Evolutionary conservation across 2,113 vertebrate genomes (phyloP).

Genomic region (Tragelaphus strepsiceros): DNA sequence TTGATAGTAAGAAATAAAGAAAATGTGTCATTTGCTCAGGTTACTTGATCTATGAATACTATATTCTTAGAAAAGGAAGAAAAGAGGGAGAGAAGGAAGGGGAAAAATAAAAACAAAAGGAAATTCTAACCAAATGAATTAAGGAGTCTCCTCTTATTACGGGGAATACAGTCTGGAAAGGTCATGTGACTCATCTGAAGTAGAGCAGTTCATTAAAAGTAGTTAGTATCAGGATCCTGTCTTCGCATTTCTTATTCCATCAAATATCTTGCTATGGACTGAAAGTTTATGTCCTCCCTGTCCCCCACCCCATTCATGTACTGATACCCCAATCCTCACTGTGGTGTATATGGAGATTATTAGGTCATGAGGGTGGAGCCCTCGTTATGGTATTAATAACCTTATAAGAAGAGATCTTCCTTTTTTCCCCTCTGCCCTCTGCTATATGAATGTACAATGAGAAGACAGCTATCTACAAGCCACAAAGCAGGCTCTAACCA

Average conservation of each 20-base stretch:
- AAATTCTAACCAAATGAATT: neutral
- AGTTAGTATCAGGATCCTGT: neutral
- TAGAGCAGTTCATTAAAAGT: neutral
- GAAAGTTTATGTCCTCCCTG: neutral
- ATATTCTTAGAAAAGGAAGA: neutral
- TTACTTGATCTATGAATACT: neutral
- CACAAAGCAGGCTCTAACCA: neutral
- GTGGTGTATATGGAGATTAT: neutral
- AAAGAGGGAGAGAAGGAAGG: neutral
- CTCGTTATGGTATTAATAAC: neutral
- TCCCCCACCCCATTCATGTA: neutral
- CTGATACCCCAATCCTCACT: neutral
- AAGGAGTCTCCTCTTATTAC: neutral
- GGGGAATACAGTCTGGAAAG: neutral
- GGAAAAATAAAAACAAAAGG: neutral
- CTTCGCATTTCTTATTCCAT: neutral
- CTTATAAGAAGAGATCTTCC: neutral
- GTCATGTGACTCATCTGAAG: neutral
- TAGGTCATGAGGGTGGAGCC: neutral
- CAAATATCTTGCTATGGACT: neutral
- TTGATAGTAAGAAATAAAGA: neutral
- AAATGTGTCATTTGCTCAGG: neutral
- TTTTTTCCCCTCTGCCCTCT: neutral
- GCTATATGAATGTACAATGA: neutral
- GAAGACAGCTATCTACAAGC: neutral